phyloP scores from a whole-genome alignment of 1,140 invertebrate species.

The Scylla paramamosain region DNA sequence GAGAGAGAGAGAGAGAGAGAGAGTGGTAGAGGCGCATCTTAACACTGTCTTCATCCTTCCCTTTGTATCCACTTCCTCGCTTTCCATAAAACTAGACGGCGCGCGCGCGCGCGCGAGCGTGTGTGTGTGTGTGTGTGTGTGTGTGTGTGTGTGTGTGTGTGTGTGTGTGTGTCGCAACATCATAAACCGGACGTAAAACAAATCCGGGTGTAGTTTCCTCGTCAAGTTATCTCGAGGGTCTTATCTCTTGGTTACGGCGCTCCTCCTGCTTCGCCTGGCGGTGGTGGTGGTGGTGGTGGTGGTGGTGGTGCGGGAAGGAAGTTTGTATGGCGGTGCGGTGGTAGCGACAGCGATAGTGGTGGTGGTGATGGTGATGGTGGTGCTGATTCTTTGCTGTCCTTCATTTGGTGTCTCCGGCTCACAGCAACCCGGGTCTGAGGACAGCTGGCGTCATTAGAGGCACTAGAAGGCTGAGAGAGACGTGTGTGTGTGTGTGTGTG shows the following conservation, averaged over 20 bases:
- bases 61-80: neutral
- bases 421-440: neutral
- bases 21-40: neutral
- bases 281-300: neutral
- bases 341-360: no score
- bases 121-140: no score
- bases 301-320: neutral
- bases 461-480: neutral
- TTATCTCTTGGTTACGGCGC: constrained; percentile 51
- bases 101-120: no score
- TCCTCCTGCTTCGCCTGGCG: neutral
- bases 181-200: constrained; percentile 26
- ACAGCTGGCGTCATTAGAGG: neutral
- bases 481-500: constrained; percentile 47
- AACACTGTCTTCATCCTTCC: neutral
- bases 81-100: neutral
- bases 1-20: neutral
- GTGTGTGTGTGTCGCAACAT: neutral
- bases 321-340: neutral
- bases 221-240: neutral
- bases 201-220: constrained; percentile 14
- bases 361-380: neutral
- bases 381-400: neutral
- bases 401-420: neutral
- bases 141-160: neutral